A percentile compares a stretch with the other conserved stretches of the same genome.
These are phyloP conservation scores for Todiramphus chloris DNA, from an alignment of 2,113 vertebrate genomes.

Conservation along the genomic window DNA sequence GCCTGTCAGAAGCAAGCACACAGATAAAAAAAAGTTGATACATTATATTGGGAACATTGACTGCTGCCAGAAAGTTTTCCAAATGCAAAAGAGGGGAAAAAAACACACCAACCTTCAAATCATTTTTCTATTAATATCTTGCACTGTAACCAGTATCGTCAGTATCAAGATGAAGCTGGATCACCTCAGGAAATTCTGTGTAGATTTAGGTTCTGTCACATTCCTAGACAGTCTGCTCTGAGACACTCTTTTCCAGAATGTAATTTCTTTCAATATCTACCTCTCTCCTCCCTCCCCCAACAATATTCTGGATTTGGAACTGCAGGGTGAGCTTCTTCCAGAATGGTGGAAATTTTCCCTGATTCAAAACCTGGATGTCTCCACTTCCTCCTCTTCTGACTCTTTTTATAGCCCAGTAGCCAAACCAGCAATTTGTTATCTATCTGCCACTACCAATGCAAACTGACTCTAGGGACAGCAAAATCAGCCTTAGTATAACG, in stretches of 20 bases:
- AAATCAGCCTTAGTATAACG: background rate
- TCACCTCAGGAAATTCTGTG: background rate
- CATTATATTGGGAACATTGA: background rate
- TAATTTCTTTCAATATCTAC: background rate
- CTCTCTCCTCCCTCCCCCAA: too few species aligned
- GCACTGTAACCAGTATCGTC: background rate
- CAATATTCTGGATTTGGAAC: background rate
- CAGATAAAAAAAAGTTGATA: background rate
- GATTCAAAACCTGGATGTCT: background rate
- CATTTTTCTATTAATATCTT: background rate
- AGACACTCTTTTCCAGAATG: slow-evolving; percentile 15
- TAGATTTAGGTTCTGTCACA: background rate
- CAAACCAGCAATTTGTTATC: background rate
- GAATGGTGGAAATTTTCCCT: background rate
- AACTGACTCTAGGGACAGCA: background rate
- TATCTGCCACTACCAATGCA: background rate
- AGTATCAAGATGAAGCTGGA: background rate
- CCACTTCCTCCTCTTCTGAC: background rate
- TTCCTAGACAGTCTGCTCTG: background rate
- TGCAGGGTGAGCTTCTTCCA: background rate
- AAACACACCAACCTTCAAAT: background rate
- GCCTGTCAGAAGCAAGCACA: background rate
- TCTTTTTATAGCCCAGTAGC: background rate
- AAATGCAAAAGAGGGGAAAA: background rate
- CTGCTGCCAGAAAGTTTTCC: background rate